phyloP scores from a whole-genome alignment of 2,888 invertebrate genomes.

The Pandemis cinnamomeana region DNA sequence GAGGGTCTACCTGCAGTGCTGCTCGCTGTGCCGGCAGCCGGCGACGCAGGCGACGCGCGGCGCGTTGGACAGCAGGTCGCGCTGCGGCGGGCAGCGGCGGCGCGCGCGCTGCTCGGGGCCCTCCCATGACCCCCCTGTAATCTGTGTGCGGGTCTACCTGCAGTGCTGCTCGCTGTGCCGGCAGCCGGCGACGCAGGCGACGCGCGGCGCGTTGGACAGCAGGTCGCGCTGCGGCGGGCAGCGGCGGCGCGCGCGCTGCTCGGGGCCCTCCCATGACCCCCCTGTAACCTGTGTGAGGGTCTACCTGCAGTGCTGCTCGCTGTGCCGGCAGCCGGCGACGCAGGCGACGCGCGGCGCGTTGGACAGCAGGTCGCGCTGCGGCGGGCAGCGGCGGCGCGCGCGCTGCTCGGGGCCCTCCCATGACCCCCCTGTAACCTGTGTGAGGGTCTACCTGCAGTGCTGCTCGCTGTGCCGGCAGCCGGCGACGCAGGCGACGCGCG shows the following conservation, averaged over 20 bases:
- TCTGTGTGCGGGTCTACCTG: too few species aligned
- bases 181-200: conserved; percentile 69
- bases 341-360: conserved; percentile 71
- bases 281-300: too few species aligned
- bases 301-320: conserved; percentile 63
- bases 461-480: conserved; percentile 68
- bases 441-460: too few species aligned
- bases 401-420: conserved; percentile 66
- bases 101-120: conserved; percentile 56
- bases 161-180: conserved; percentile 66
- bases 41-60: conserved; percentile 71
- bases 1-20: conserved; percentile 58
- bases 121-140: conserved; percentile 65
- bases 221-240: conserved; percentile 65
- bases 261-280: conserved; percentile 62
- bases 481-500: conserved; percentile 69
- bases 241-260: conserved; percentile 57
- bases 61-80: conserved; percentile 70
- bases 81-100: conserved; percentile 57
- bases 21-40: conserved; percentile 66
- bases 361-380: conserved; percentile 66
- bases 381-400: conserved; percentile 56
- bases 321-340: conserved; percentile 65
- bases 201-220: conserved; percentile 69
- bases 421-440: too few species aligned